phyloP scores from a whole-genome alignment of 2,797 vertebrate genomes.

The Characodon lateralis region DNA sequence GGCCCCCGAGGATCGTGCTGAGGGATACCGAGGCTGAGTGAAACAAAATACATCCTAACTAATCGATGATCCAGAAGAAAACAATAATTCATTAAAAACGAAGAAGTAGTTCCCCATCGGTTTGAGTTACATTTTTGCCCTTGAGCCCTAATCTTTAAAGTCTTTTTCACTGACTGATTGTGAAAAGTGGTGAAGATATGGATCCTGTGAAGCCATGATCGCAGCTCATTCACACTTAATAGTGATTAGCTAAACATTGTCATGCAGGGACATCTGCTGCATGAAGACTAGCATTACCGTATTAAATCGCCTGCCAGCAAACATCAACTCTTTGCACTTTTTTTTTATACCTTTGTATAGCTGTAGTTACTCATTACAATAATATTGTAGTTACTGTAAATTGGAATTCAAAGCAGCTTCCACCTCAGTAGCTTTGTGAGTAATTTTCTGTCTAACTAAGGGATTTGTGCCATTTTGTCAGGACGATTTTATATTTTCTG shows the following conservation, averaged over 20 bases:
- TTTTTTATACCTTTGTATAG: background rate
- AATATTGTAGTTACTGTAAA: background rate
- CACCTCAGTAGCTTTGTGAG: background rate
- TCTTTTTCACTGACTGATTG: background rate
- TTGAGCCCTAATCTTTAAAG: background rate
- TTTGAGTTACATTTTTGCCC: background rate
- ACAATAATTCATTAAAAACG: background rate
- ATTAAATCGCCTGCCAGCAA: background rate
- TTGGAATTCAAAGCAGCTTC: background rate
- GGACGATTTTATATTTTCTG: background rate
- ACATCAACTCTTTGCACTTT: background rate
- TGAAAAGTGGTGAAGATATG: background rate
- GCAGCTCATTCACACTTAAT: background rate
- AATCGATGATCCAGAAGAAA: background rate
- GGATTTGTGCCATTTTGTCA: too few relatives aligned
- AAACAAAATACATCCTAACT: background rate
- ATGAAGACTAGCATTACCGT: background rate
- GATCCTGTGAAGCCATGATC: background rate
- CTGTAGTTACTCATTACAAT: background rate
- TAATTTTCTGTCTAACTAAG: background rate
- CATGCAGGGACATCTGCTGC: background rate
- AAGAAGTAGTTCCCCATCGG: background rate
- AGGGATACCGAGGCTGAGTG: constrained; percentile 12
- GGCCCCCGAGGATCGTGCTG: constrained; percentile 21
- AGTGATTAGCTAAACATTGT: background rate